Percentiles rank a stretch among this genome's conserved stretches.
Evolutionary conservation across 1,140 invertebrate species (phyloP).

Genomic region (Anoplolepis gracilipes): DNA sequence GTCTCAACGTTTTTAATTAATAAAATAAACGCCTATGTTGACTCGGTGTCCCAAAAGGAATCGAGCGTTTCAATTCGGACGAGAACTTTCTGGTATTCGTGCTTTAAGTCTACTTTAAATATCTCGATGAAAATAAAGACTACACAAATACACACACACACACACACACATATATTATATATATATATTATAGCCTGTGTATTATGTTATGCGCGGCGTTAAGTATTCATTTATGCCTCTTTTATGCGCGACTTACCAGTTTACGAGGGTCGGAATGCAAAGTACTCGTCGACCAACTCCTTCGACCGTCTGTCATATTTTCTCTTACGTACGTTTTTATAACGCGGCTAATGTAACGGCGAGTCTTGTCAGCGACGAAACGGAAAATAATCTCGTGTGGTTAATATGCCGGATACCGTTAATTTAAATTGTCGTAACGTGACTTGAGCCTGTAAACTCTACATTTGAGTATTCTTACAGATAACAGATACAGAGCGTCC

Average conservation of each 20-base stretch:
- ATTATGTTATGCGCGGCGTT: constrained; percentile 6
- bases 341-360: constrained; percentile 63
- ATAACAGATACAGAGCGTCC: neutral
- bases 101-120: constrained; percentile 55
- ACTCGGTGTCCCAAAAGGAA: neutral
- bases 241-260: constrained; percentile 63
- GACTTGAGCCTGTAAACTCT: constrained; percentile 34
- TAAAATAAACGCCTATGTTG: neutral
- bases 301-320: constrained; percentile 50
- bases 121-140: constrained; percentile 57
- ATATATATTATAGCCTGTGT: too few species aligned
- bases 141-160: neutral
- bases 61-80: neutral
- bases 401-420: constrained; percentile 55
- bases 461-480: constrained; percentile 8
- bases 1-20: neutral
- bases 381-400: constrained; percentile 54
- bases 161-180: too few species aligned
- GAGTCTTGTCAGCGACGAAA: constrained; percentile 34
- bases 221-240: constrained; percentile 69
- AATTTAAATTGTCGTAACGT: constrained; percentile 57
- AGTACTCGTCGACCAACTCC: constrained; percentile 39
- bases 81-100: constrained; percentile 17
- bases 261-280: constrained; percentile 67
- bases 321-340: constrained; percentile 42